Evolutionary conservation across 2,888 invertebrate genomes (phyloP).

Genomic region (Pherbina coryleti): DNA sequence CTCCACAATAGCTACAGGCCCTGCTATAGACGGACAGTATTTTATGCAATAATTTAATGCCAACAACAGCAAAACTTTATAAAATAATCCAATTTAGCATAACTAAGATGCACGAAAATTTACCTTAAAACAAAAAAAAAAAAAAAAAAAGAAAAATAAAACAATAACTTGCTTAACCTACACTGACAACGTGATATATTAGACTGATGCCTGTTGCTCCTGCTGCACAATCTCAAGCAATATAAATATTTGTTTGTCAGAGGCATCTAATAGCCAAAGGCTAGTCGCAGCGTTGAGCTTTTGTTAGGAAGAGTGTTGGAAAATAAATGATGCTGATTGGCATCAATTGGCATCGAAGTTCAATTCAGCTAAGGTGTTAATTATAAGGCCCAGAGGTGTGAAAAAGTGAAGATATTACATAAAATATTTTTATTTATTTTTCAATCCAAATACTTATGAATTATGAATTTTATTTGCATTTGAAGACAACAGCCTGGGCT

Average conservation of each 20-base stretch:
- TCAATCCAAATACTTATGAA: background rate
- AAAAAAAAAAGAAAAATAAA: background rate
- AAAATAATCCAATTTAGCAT: slow-evolving; percentile 34
- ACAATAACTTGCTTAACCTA: background rate
- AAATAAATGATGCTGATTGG: slow-evolving; percentile 21
- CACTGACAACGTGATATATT: background rate
- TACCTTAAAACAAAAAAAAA: background rate
- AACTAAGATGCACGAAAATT: slow-evolving; percentile 12
- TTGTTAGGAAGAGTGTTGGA: background rate
- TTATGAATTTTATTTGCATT: slow-evolving; percentile 29
- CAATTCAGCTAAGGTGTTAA: slow-evolving; percentile 27
- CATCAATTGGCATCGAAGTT: slow-evolving; percentile 27
- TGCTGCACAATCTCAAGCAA: slow-evolving; percentile 62
- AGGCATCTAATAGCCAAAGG: slow-evolving; percentile 18
- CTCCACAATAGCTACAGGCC: background rate
- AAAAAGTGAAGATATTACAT: background rate
- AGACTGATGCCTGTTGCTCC: background rate
- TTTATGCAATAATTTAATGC: background rate
- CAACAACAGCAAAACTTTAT: slow-evolving; percentile 6
- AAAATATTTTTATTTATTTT: background rate
- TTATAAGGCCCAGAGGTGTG: slow-evolving; percentile 16
- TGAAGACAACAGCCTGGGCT: background rate
- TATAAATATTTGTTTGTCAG: slow-evolving; percentile 66
- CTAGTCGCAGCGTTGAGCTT: background rate
- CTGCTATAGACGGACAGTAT: background rate